A percentile compares a stretch with the other conserved stretches of the same genome.
These are phyloP conservation scores for Drosophila siamana DNA, from an alignment of 2,888 invertebrate genomes.

Conservation along the genomic window DNA sequence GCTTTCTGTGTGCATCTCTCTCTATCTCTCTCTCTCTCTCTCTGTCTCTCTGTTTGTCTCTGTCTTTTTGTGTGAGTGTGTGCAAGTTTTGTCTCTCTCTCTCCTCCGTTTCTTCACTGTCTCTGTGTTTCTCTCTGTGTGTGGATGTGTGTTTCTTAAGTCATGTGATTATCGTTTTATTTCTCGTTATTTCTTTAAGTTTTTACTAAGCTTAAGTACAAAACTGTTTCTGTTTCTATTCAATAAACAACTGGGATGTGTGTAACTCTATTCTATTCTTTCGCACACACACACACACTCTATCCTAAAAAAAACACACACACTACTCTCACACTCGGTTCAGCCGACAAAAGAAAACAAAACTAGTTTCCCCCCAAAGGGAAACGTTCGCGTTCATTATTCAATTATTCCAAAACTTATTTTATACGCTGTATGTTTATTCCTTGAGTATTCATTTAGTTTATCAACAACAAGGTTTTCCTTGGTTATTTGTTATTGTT, in stretches of 20 bases:
- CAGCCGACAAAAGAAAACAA: not conserved
- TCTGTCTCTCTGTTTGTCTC: constrained; percentile 10
- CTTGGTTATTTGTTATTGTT: not conserved
- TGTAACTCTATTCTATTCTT: constrained; percentile 16
- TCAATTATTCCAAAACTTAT: constrained; percentile 29
- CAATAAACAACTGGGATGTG: constrained; percentile 35
- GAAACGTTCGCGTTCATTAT: constrained; percentile 1
- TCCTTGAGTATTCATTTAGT: constrained; percentile 17
- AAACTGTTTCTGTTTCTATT: constrained; percentile 19
- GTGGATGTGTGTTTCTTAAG: constrained; percentile 3
- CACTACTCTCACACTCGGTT: not conserved
- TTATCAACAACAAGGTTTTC: not conserved
- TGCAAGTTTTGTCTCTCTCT: constrained; percentile 6
- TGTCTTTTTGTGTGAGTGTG: constrained; percentile 16
- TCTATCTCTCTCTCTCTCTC: constrained; percentile 8
- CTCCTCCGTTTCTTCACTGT: constrained; percentile 16
- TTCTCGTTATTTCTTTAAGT: constrained; percentile 10
- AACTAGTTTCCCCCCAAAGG: constrained; percentile 5
- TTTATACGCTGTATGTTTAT: not conserved
- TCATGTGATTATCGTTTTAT: not conserved
- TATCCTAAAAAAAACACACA: no score
- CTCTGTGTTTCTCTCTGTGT: constrained; percentile 6
- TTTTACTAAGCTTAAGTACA: constrained; percentile 16
- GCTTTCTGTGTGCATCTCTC: constrained; percentile 21
- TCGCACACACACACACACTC: constrained; percentile 5